Percentiles rank a stretch among this genome's conserved stretches.
Conservation (phyloP, 2,888 invertebrate genomes). For the Andricus quercusramuli region DNA sequence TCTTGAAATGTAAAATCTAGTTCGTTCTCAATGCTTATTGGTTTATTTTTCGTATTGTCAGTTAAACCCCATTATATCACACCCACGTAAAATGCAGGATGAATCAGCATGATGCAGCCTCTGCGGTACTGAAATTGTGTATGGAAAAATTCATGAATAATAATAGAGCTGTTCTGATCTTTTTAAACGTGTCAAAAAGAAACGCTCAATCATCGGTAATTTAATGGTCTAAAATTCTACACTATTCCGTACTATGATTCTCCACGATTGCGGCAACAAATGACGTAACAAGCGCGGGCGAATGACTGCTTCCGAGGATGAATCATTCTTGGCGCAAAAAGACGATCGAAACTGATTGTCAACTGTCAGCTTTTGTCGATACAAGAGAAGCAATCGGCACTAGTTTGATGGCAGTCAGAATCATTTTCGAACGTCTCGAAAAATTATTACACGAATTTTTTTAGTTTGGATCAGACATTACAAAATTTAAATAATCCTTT, state of each 20-base stretch:
- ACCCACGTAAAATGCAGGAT: constrained; percentile 6
- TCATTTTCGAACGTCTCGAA: not conserved
- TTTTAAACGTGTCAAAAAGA: not conserved
- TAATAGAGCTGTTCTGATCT: not conserved
- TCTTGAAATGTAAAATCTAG: not conserved
- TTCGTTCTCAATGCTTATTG: not conserved
- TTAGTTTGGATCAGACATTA: too few relatives aligned
- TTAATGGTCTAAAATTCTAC: not conserved
- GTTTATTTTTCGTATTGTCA: not conserved
- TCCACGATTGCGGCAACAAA: constrained; percentile 45
- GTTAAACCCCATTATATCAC: not conserved
- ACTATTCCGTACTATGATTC: not conserved
- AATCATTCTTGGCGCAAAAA: constrained; percentile 51
- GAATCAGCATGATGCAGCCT: constrained; percentile 13
- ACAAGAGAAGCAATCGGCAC: constrained; percentile 23
- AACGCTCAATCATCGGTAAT: not conserved
- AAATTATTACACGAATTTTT: not conserved
- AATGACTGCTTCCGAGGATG: constrained; percentile 52
- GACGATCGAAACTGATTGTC: constrained; percentile 37
- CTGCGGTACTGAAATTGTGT: not conserved
- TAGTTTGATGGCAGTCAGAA: not conserved
- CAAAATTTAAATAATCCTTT: too few relatives aligned
- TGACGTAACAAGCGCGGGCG: constrained; percentile 46
- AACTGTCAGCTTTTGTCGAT: constrained; percentile 14
- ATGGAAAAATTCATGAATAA: not conserved